Percentiles rank a stretch among this genome's conserved stretches.
phyloP scores from a whole-genome alignment of 2,888 invertebrate genomes.

The Sabellastarte sp. region DNA sequence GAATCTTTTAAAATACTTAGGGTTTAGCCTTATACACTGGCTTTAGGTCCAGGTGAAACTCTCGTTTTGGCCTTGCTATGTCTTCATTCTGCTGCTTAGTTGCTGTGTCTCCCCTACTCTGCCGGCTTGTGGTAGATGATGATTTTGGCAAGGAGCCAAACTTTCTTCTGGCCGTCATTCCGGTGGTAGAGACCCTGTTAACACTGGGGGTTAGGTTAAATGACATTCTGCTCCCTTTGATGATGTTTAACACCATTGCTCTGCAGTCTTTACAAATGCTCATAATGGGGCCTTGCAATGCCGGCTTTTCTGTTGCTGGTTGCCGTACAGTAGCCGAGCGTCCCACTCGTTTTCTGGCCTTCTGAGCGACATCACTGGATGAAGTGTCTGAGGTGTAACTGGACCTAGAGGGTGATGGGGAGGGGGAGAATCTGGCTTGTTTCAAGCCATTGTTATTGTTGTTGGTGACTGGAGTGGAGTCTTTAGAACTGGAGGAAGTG shows the following conservation, averaged over 20 bases:
- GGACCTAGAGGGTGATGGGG: too few relatives aligned
- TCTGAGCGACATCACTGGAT: too few relatives aligned
- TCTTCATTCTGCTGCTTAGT: neutral
- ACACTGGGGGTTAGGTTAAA: slow-evolving; percentile 3
- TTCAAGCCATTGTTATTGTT: too few relatives aligned
- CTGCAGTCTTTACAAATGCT: slow-evolving; percentile 93
- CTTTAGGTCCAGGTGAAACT: slow-evolving; percentile 32
- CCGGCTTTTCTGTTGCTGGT: neutral
- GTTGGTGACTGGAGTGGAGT: too few relatives aligned
- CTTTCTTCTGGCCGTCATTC: neutral
- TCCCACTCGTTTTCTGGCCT: neutral
- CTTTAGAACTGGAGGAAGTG: too few relatives aligned
- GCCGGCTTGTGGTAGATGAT: neutral
- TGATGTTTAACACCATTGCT: slow-evolving; percentile 89
- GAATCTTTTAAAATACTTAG: too few relatives aligned
- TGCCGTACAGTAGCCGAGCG: neutral
- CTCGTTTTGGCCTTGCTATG: slow-evolving; percentile 10
- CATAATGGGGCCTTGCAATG: slow-evolving; percentile 69
- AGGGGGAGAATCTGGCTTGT: too few relatives aligned
- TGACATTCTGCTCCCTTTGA: slow-evolving; percentile 76
- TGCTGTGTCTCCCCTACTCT: too few relatives aligned
- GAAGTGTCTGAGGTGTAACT: too few relatives aligned
- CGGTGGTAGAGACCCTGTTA: slow-evolving; percentile 15
- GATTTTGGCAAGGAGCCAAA: slow-evolving; percentile 5
- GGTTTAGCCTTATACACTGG: slow-evolving; percentile 21